Base-by-base conservation (phyloP, 1,140 invertebrate species). In the Drosophila jambulina region DNA sequence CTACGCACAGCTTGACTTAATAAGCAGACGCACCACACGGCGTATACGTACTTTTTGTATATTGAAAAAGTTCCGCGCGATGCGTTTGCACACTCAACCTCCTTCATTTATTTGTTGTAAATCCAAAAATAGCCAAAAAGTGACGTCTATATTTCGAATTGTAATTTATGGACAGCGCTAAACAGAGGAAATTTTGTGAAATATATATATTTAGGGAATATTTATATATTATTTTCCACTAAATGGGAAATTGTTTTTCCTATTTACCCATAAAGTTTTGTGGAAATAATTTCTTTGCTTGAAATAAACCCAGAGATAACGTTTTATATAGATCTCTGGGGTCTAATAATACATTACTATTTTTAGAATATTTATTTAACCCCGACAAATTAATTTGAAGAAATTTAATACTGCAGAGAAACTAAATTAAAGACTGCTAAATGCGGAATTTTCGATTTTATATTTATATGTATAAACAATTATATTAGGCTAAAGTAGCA, bases 1-100 rank as follows among this genome's bases (percentile, higher is more conserved):
- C 60, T 60, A 74, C 78, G 69, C 82, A 75, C 78, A 82, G 69
- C 83, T 49, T 76, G 75, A 68, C 61, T 87, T 87, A 82, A 76
- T 76, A 82, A 76, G 67, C 51, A 70, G 43, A 51, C 58, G 80
- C 21, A 76, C 76, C 64, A 74, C 65, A 34, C 58, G 59, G 85
- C 84, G 85, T 88, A 88, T 88, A 78, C 84, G 81, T 78, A 90
- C 65, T 64, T 62, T 78, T 38, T 4, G 38, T 53, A 56, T 71
- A 56, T 62, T 78, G 51, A 83, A 78, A 79, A 75, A 63, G 48
- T 63, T 87, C 59, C 43, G 32, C 19, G 32, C 32, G 36, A 51
- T 75, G 46, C 59, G 48, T 49, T 42, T 46, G 43, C 42, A 23
- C 49, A 77, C 60, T 82, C 19, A 32, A 53, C 56, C 63, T 77